These are phyloP conservation scores for Chiridota heheva DNA, from an alignment of 35 echinoderm and acorn worm genomes.

Conservation along the genomic window DNA sequence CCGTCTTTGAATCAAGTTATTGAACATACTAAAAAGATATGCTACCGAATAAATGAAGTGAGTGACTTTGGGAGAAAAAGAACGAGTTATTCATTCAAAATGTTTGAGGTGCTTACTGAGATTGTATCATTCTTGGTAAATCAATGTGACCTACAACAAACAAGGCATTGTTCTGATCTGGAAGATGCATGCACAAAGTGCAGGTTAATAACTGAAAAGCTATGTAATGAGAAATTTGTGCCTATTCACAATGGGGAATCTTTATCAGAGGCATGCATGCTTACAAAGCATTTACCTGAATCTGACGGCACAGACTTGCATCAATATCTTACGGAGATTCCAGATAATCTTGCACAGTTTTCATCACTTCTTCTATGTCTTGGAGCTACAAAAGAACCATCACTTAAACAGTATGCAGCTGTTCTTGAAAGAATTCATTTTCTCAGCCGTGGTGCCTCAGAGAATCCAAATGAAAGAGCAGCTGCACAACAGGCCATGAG, in stretches of 20 bases:
- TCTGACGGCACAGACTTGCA: background rate
- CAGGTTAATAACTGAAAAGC: background rate
- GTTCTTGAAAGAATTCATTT: background rate
- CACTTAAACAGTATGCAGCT: slow-evolving; percentile 12
- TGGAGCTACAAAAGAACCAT: slow-evolving; percentile 17
- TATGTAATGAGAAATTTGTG: slow-evolving; percentile 1
- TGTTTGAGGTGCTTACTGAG: too few relatives aligned
- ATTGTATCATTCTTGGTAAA: too few relatives aligned
- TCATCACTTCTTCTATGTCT: background rate
- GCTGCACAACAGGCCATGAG: slow-evolving; percentile 14
- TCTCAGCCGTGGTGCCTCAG: too few relatives aligned
- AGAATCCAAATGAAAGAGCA: background rate
- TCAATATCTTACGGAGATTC: slow-evolving; percentile 5
- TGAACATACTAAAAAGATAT: too few relatives aligned
- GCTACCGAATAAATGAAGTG: too few relatives aligned
- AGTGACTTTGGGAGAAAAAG: too few relatives aligned
- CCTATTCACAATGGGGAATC: background rate
- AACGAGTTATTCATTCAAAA: too few relatives aligned
- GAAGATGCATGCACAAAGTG: slow-evolving; percentile 11
- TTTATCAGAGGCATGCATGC: slow-evolving; percentile 2
- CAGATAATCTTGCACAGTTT: background rate
- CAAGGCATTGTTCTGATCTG: too few relatives aligned
- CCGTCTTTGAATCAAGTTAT: too few relatives aligned
- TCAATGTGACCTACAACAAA: too few relatives aligned
- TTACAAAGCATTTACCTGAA: slow-evolving; percentile 14